These are phyloP conservation scores for Plotosus lineatus DNA, from an alignment of 2,113 vertebrate genomes.

Conservation along the genomic window DNA sequence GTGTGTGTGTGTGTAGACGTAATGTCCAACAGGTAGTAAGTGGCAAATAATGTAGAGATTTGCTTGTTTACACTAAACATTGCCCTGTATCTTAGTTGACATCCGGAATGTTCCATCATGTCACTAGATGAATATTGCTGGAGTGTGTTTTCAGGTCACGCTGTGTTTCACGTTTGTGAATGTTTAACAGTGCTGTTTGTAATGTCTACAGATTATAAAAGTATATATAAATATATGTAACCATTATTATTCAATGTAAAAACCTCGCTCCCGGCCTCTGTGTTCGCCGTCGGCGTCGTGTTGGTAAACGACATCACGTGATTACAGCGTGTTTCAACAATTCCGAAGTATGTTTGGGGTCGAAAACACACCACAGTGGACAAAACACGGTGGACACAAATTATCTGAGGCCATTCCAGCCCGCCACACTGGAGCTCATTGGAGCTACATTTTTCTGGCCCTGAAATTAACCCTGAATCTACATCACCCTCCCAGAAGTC, in stretches of 20 bases:
- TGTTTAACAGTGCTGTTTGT: not conserved
- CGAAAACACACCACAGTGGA: not conserved
- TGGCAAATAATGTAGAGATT: not conserved
- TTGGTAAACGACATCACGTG: not conserved
- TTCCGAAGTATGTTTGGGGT: not conserved
- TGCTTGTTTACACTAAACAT: constrained; percentile 33
- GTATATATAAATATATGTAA: too few relatives aligned
- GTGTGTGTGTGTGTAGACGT: constrained; percentile 19
- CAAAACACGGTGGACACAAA: not conserved
- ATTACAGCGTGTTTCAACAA: not conserved
- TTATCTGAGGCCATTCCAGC: not conserved
- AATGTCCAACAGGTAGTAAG: constrained; percentile 20
- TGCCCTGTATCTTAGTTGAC: not conserved
- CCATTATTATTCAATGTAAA: not conserved
- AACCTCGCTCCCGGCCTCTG: not conserved
- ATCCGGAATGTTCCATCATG: not conserved
- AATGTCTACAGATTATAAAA: not conserved
- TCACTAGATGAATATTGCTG: not conserved
- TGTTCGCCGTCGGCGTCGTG: not conserved
- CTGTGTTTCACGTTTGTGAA: not conserved
- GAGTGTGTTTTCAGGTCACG: not conserved
- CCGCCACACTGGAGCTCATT: not conserved
- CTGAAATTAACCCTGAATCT: not conserved
- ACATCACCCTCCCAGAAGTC: not conserved
- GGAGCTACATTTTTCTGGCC: not conserved